These are phyloP conservation scores for Spinus olivaceus DNA, from an alignment of 2,797 vertebrate genomes.

Conservation along the genomic window DNA sequence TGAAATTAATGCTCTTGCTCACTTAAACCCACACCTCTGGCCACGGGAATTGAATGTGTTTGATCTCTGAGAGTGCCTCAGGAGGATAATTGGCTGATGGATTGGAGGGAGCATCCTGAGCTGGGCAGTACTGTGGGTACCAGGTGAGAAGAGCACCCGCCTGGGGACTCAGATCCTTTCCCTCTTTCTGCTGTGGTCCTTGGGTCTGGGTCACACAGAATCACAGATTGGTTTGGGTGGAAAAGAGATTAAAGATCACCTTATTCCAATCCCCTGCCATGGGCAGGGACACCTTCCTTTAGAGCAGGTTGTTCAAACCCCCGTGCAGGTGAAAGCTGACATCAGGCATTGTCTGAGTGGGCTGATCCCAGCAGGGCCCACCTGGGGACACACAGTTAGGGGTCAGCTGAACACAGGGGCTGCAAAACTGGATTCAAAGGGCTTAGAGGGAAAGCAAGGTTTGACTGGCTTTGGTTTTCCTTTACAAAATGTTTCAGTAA, in stretches of 20 bases:
- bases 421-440: neutral
- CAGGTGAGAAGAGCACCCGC: neutral
- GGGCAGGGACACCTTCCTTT: neutral
- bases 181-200: neutral
- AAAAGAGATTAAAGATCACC: neutral
- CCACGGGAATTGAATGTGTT: neutral
- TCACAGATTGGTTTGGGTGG: neutral
- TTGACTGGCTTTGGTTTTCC: constrained; percentile 16
- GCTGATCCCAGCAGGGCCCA: neutral
- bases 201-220: neutral
- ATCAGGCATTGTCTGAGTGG: neutral
- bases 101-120: neutral
- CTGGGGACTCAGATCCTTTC: neutral
- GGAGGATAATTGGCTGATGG: neutral
- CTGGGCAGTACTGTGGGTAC: neutral
- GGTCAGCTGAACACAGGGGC: neutral
- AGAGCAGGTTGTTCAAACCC: neutral
- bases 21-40: constrained; percentile 11
- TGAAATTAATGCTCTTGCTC: neutral
- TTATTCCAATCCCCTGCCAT: neutral
- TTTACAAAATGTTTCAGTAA: constrained; percentile 36
- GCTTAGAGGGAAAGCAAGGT: neutral
- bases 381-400: neutral
- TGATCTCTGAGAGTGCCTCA: constrained; percentile 20
- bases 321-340: neutral